phyloP scores from a whole-genome alignment of 2,797 vertebrate species.

The Lagorchestes hirsutus region DNA sequence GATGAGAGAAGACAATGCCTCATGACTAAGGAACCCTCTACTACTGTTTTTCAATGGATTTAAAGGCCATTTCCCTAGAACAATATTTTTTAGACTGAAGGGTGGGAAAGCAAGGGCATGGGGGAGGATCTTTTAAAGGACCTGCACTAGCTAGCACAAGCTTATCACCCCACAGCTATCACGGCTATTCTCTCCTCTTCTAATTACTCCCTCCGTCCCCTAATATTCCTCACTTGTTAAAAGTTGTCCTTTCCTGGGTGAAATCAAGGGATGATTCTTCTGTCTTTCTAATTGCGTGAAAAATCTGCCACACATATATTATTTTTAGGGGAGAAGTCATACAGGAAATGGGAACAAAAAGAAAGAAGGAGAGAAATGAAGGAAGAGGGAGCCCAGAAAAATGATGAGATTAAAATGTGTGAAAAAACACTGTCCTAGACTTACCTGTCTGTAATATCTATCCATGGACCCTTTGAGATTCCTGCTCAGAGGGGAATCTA shows the following conservation, averaged over 20 bases:
- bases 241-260: neutral
- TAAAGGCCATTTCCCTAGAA: neutral
- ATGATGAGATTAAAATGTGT: neutral
- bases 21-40: neutral
- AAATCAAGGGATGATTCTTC: neutral
- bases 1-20: neutral
- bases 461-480: neutral
- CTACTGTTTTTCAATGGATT: neutral
- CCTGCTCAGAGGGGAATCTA: slow-evolving; percentile 14
- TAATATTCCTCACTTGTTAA: neutral
- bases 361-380: neutral
- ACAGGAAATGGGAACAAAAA: neutral
- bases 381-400: neutral
- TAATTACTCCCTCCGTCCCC: neutral
- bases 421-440: neutral
- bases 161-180: neutral
- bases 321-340: neutral
- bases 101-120: neutral
- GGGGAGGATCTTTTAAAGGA: neutral
- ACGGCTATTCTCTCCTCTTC: neutral
- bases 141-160: neutral
- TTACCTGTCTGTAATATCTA: neutral
- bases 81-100: neutral
- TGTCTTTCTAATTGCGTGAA: neutral
- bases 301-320: neutral